Conservation (phyloP, 2,888 invertebrate species). For the Hoplodrina ambigua region DNA sequence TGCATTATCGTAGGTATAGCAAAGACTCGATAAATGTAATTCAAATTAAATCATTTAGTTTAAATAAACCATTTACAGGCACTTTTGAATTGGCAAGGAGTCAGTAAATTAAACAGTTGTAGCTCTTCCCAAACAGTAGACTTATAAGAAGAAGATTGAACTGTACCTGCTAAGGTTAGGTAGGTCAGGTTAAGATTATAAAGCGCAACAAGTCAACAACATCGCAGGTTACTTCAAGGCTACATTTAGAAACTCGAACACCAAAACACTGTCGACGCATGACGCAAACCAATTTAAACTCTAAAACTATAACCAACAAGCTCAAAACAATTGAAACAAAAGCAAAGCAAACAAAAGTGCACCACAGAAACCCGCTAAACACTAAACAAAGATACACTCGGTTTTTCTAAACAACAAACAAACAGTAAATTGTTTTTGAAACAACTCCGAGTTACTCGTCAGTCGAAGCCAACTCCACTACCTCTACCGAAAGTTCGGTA, state of each 20-base stretch:
- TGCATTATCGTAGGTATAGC: too few species aligned
- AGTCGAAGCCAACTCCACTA: slow-evolving; percentile 64
- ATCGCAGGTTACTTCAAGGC: not conserved
- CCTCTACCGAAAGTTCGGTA: slow-evolving; percentile 67
- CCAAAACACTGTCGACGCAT: not conserved
- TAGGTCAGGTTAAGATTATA: not conserved
- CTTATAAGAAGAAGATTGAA: too few species aligned
- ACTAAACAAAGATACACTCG: slow-evolving; percentile 53
- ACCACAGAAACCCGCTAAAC: slow-evolving; percentile 36
- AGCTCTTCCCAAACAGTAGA: too few species aligned
- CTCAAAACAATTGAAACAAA: slow-evolving; percentile 24
- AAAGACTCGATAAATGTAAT: too few species aligned
- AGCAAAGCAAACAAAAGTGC: slow-evolving; percentile 40
- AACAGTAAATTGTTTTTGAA: slow-evolving; percentile 64
- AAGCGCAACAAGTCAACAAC: not conserved
- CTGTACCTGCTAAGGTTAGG: not conserved
- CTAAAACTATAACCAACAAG: slow-evolving; percentile 9
- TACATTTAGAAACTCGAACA: not conserved
- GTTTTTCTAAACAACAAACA: slow-evolving; percentile 58
- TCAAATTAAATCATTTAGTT: too few species aligned
- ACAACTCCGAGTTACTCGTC: slow-evolving; percentile 63
- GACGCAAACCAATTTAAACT: slow-evolving; percentile 5
- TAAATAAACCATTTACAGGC: too few species aligned
- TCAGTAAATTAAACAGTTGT: too few species aligned
- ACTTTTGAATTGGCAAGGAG: too few species aligned